Conservation (phyloP, 2,888 invertebrate genomes). For the Hecatera dysodea region DNA sequence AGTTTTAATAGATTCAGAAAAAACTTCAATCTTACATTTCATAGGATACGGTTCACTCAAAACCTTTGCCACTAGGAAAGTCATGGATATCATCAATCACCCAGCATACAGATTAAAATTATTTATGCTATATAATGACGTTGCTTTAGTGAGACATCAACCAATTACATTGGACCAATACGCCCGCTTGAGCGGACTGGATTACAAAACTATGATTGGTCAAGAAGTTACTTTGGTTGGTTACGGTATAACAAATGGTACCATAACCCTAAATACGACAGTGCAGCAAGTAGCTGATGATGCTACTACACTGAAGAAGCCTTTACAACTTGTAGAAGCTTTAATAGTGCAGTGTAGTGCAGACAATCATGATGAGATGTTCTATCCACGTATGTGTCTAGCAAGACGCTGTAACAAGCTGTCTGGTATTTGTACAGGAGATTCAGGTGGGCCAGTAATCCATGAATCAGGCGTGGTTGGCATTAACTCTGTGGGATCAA, state of each 20-base stretch:
- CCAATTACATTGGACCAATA: constrained; percentile 14
- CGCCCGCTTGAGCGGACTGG: too few species aligned
- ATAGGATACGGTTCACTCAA: constrained; percentile 2
- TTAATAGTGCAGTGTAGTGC: constrained; percentile 14
- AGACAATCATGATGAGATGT: too few species aligned
- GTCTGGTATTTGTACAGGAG: constrained; percentile 25
- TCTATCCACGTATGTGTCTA: constrained; percentile 23
- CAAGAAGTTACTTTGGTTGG: constrained; percentile 33
- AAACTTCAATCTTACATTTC: not conserved
- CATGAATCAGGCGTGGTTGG: constrained; percentile 43
- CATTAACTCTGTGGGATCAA: constrained; percentile 10
- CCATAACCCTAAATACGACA: fast-evolving
- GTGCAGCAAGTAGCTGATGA: fast-evolving
- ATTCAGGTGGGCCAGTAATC: constrained; percentile 45
- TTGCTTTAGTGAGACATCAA: constrained; percentile 34
- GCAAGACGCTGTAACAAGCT: constrained; percentile 23
- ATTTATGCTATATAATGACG: constrained; percentile 18
- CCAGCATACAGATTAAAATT: not conserved
- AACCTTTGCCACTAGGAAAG: not conserved
- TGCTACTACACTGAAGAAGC: constrained; percentile 8
- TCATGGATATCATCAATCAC: not conserved
- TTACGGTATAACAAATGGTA: constrained; percentile 6
- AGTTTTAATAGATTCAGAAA: fast-evolving
- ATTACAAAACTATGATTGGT: constrained; percentile 28
- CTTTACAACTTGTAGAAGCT: constrained; percentile 37